Evolutionary conservation across 2,888 invertebrate species (phyloP).

Genomic region (Drosophila nigritarsus): DNA sequence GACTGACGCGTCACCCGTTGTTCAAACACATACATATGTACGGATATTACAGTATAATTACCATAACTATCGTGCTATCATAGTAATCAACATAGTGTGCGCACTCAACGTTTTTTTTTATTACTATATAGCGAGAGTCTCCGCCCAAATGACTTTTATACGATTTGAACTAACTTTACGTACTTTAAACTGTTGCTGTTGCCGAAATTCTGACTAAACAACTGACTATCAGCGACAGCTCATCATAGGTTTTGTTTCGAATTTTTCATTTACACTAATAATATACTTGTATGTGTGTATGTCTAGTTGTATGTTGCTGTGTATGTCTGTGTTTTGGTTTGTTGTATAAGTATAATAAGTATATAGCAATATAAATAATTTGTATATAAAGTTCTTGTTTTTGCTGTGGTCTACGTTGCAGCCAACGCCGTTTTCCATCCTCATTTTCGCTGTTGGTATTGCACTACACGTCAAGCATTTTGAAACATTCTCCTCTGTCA

Average conservation of each 20-base stretch:
- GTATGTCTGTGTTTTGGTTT: constrained; percentile 67
- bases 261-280: constrained; percentile 75
- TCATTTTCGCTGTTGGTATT: constrained; percentile 35
- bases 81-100: constrained; percentile 40
- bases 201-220: constrained; percentile 66
- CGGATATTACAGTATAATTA: constrained; percentile 39
- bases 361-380: constrained; percentile 77
- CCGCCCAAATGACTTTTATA: constrained; percentile 42
- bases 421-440: constrained; percentile 58
- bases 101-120: constrained; percentile 26
- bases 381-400: constrained; percentile 76
- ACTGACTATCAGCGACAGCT: constrained; percentile 66
- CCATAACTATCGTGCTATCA: constrained; percentile 41
- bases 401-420: constrained; percentile 75
- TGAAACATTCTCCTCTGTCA: constrained; percentile 7
- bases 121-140: constrained; percentile 24
- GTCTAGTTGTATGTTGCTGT: constrained; percentile 61
- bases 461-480: constrained; percentile 30
- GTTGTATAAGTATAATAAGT: constrained; percentile 78
- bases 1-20: constrained; percentile 27
- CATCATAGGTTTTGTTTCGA: constrained; percentile 41
- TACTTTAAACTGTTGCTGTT: constrained; percentile 50
- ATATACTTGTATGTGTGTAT: constrained; percentile 68
- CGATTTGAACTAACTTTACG: constrained; percentile 68
- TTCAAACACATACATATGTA: constrained; percentile 26